Base-by-base conservation (phyloP, 2,797 vertebrate species). In the Lithobates pipiens region DNA sequence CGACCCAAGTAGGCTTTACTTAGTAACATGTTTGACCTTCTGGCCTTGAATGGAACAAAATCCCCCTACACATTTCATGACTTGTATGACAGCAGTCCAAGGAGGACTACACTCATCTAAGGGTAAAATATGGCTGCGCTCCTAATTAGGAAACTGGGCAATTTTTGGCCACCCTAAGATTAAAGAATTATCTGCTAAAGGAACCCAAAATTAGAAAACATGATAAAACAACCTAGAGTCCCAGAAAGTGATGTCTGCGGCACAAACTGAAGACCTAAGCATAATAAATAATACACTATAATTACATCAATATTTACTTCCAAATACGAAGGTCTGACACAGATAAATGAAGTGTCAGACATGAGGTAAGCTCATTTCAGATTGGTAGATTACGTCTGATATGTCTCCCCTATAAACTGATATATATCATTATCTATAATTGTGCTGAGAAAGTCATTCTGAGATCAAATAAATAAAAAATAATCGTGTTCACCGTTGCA, bases 341-440 rank as follows among this genome's bases (percentile, higher is more conserved):
- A 21, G 21, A 61, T 61, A n/a, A 54, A 21, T 61, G 9, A 61
- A 23, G 21, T 54, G 13, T n/a, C 79, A 82, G 71, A 74, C 80
- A 67, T 75, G 72, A 67, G 39, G 39, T 82, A 63, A 82, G 57
- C 80, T 74, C 27, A 21, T 73, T 27, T 72, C 15, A 68, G 57
- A 61, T 65, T 63, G 39, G 5, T 32, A 82, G 80, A 72, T 82
- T 46, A 82, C 46, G 39, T 75, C 71, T 54, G 77, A 46, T 25
- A 63, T 46, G 67, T 74, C 70, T 63, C 70, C 61, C 16, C 46
- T 25, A 13, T 65, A 74, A 74, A 67, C 61, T 44, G n/a, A 82
- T 82, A 42, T 21, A 83, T 68, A 46, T 42, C 36, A 82, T 82
- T 82, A 76, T 74, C 57, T 82, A 46, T 67, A 75, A 29, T 42